phyloP scores from a whole-genome alignment of 64 coral and sea anemone species.

The Actinia tenebrosa region DNA sequence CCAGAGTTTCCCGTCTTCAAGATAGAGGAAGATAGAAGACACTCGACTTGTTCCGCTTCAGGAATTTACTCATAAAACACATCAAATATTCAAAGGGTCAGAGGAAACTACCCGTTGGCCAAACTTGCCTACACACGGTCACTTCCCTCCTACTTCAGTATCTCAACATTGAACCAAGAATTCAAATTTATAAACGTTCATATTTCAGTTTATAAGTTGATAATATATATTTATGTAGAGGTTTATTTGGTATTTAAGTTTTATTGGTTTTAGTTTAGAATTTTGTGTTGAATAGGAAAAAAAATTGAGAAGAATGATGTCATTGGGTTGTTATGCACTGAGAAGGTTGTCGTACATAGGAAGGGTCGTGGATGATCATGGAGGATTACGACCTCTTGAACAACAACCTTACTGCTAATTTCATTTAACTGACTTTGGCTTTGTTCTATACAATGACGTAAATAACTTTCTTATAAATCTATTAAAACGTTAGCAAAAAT shows the following conservation, averaged over 20 bases:
- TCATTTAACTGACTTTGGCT: too few relatives aligned
- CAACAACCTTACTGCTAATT: too few relatives aligned
- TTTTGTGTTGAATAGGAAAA: neutral
- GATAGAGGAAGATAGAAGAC: neutral
- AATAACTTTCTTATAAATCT: too few relatives aligned
- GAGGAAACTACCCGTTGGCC: neutral
- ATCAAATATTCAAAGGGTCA: slow-evolving; percentile 23
- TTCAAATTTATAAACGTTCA: neutral
- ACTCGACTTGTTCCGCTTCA: slow-evolving; percentile 8
- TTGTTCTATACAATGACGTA: too few relatives aligned
- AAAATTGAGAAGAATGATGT: neutral
- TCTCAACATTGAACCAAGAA: neutral
- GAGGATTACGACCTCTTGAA: too few relatives aligned
- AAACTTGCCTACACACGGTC: neutral
- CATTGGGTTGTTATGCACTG: neutral
- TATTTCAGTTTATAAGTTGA: neutral
- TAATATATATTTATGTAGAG: neutral
- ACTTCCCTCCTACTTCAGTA: neutral
- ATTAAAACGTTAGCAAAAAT: too few relatives aligned
- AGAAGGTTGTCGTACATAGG: neutral
- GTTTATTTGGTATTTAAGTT: too few relatives aligned
- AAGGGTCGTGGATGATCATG: neutral
- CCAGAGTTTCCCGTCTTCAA: neutral
- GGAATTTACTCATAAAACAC: neutral
- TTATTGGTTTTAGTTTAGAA: neutral